Evolutionary conservation across 2,797 vertebrate genomes (phyloP).

Genomic region (Fistularia tabacaria): DNA sequence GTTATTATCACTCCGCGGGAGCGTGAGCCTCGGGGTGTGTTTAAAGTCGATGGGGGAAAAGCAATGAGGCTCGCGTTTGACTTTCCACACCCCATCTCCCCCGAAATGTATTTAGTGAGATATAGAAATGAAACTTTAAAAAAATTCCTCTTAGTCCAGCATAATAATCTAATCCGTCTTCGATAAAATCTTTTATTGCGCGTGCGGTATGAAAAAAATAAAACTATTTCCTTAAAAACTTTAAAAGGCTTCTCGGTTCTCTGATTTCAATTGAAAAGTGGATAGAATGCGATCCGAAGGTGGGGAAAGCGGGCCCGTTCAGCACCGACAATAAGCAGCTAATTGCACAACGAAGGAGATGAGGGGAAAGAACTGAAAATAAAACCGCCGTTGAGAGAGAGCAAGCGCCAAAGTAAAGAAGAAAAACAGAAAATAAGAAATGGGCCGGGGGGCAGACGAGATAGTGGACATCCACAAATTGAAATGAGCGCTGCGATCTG

Average conservation of each 20-base stretch:
- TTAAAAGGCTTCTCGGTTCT: no score
- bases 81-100: slow-evolving; percentile 50
- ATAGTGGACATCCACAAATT: slow-evolving; percentile 1
- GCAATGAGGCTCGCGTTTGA: slow-evolving; percentile 44
- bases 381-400: neutral
- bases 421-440: neutral
- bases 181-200: neutral
- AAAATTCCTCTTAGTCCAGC: neutral
- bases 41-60: slow-evolving; percentile 32
- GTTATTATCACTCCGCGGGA: slow-evolving; percentile 35
- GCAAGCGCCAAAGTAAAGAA: slow-evolving; percentile 6
- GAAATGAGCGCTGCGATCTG: neutral
- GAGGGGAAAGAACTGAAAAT: slow-evolving; percentile 11
- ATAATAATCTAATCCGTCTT: neutral
- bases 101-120: slow-evolving; percentile 38
- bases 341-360: slow-evolving; percentile 2
- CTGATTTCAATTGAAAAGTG: no score
- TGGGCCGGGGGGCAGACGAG: neutral
- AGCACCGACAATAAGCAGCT: neutral
- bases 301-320: no score
- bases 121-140: slow-evolving; percentile 37
- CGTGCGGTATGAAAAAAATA: neutral
- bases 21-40: slow-evolving; percentile 31
- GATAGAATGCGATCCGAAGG: no score
- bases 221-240: no score